Base-by-base conservation (phyloP, 1,140 invertebrate genomes). In the Reticulitermes speratus region DNA sequence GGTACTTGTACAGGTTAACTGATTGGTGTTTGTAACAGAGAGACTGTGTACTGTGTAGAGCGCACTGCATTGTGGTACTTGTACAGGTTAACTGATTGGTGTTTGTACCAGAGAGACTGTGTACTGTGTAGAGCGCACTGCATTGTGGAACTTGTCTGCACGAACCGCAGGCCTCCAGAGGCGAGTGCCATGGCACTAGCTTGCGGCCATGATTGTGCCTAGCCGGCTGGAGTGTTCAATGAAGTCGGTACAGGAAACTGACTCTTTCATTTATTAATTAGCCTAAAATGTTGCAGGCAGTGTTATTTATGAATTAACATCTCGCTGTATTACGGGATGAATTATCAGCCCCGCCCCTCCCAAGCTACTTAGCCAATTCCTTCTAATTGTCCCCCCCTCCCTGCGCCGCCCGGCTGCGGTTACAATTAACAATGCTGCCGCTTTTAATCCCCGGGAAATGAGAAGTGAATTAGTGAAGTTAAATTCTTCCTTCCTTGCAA, bases 271-370 rank as follows among this genome's bases (percentile, higher is more conserved):
- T 84, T 84, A 84, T 84, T 84, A 84, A 84, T 84, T 84, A 84
- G 44, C 30, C 83, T 84, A 52, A 84, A 84, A 84, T 52, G 45
- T 32, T 52, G 44, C 45, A 52, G 44, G 83, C 45, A 84, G 44
- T 52, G 83, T 84, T 84, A 84, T 84, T 84, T 84, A 84, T 84
- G 83, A 84, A 84, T 84, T 84, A 84, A 84, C 83, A 84, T 84
- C 83, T 84, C 83, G 83, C n/a, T 48, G 45, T 84, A 48, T 45
- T 84, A 48, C 83, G n/a, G 52, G 48, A 84, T 84, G 83, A 84
- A 84, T 84, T 84, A 84, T 84, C 83, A 52, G 83, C 44, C 30
- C 45, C 83, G 38, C 44, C 48, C 25, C 48, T 8, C 44, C 38
- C 83, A n/a, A 84, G 83, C 83, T 84, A 84, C 83, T 84, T 84